phyloP scores from a whole-genome alignment of 2,888 invertebrate genomes.

The Habrosyne pyritoides region DNA sequence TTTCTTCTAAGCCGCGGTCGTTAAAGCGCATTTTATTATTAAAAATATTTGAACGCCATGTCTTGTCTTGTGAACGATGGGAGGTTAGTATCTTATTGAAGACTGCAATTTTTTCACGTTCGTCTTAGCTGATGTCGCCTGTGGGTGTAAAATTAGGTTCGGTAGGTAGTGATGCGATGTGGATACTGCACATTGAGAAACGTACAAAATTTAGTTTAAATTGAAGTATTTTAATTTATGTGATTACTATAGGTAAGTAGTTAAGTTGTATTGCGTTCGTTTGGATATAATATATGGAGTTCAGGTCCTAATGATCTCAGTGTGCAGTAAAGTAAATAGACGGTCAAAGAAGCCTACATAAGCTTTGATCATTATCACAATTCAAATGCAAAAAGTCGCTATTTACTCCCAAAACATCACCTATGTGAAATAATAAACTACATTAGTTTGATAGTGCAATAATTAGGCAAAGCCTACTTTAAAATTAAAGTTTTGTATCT shows the following conservation, averaged over 20 bases:
- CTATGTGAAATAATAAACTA: slow-evolving; percentile 66
- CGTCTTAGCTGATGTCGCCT: slow-evolving; percentile 69
- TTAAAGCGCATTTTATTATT: not conserved
- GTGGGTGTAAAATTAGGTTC: slow-evolving; percentile 60
- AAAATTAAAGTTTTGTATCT: slow-evolving; percentile 73
- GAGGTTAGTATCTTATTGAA: slow-evolving; percentile 75
- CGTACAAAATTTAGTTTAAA: slow-evolving; percentile 28
- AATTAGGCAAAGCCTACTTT: slow-evolving; percentile 81
- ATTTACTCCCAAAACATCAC: slow-evolving; percentile 70
- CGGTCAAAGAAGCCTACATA: slow-evolving; percentile 29
- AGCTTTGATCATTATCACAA: slow-evolving; percentile 29
- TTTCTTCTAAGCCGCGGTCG: not conserved
- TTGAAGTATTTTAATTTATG: slow-evolving; percentile 24
- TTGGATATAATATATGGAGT: slow-evolving; percentile 14
- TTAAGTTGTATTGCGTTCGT: not conserved
- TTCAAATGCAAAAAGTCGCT: slow-evolving; percentile 28
- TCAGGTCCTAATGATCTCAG: slow-evolving; percentile 22
- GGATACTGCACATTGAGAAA: slow-evolving; percentile 46
- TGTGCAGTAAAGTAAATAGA: slow-evolving; percentile 42
- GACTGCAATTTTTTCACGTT: slow-evolving; percentile 77
- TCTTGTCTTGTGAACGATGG: slow-evolving; percentile 69
- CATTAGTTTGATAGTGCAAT: slow-evolving; percentile 80
- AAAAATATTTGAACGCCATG: slow-evolving; percentile 55
- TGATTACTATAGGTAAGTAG: slow-evolving; percentile 18
- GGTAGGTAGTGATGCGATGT: slow-evolving; percentile 44